Percentiles rank a stretch among this genome's conserved stretches.
Evolutionary conservation across 1,140 invertebrate genomes (phyloP).

Genomic region (Ridgeia piscesae): DNA sequence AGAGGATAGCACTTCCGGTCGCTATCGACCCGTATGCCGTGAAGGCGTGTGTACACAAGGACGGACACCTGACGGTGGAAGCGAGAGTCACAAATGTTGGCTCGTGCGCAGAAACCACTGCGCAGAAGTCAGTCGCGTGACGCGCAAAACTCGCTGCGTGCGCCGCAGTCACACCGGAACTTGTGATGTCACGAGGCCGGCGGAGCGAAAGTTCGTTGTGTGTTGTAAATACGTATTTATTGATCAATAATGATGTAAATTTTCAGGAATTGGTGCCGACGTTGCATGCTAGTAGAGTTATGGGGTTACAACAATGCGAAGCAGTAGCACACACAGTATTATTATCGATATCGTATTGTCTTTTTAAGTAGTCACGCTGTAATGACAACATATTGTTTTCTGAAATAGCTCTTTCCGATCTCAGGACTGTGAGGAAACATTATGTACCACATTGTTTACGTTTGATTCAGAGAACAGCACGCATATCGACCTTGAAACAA

Average conservation of each 20-base stretch:
- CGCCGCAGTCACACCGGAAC: background rate
- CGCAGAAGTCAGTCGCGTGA: background rate
- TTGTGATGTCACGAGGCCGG: background rate
- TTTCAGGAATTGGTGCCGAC: background rate
- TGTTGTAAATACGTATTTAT: slow-evolving; percentile 1
- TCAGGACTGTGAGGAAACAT: background rate
- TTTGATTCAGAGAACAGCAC: background rate
- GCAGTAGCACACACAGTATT: background rate
- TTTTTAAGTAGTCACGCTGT: background rate
- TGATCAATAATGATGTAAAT: background rate
- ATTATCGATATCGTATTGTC: background rate
- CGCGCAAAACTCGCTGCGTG: background rate
- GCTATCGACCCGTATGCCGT: slow-evolving; percentile 18
- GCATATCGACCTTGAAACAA: background rate
- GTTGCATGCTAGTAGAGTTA: background rate
- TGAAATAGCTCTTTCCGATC: background rate
- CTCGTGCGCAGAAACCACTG: background rate
- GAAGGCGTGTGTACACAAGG: slow-evolving; percentile 5
- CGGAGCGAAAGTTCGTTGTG: background rate
- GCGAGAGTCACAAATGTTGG: slow-evolving; percentile 4
- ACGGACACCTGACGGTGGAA: slow-evolving; percentile 13
- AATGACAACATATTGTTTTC: background rate
- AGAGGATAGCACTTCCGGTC: slow-evolving; percentile 13
- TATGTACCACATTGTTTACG: background rate
- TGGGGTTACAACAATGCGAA: background rate